Conservation (phyloP, 2,888 invertebrate species). For the Slavum lentiscoides region DNA sequence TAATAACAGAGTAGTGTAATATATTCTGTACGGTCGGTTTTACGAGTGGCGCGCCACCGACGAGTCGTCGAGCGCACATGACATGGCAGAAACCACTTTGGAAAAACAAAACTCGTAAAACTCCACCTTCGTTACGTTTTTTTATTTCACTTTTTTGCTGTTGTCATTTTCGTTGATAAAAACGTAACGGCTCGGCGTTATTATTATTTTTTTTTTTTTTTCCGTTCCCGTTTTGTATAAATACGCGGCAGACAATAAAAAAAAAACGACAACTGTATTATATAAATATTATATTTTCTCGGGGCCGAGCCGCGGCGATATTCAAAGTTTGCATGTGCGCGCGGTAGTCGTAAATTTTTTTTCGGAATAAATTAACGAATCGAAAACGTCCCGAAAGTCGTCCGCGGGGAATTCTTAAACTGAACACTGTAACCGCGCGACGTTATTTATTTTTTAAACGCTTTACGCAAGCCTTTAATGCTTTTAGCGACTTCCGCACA, state of each 20-base stretch:
- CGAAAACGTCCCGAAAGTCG: too few species aligned
- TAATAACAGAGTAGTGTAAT: background rate
- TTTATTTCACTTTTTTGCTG: background rate
- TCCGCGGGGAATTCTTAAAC: too few species aligned
- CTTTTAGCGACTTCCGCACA: too few species aligned
- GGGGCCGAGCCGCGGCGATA: too few species aligned
- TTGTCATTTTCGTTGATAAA: background rate
- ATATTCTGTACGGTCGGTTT: conserved; percentile 1
- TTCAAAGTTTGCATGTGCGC: too few species aligned
- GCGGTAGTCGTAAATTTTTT: too few species aligned
- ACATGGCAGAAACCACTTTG: background rate
- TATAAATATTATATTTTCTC: too few species aligned
- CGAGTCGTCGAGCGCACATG: background rate
- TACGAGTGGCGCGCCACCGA: background rate
- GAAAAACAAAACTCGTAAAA: conserved; percentile 29
- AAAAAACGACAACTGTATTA: background rate
- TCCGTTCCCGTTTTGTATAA: background rate
- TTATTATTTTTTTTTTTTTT: background rate
- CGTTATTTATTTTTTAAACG: too few species aligned
- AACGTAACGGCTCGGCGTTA: background rate
- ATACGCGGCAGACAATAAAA: conserved; percentile 3
- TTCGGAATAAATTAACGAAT: too few species aligned
- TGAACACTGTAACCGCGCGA: too few species aligned
- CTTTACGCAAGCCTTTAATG: too few species aligned
- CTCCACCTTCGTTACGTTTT: background rate